A percentile compares a stretch with the other conserved stretches of the same genome.
Evolutionary conservation across 2,113 vertebrate genomes (phyloP).

Genomic region (Gavia stellata): DNA sequence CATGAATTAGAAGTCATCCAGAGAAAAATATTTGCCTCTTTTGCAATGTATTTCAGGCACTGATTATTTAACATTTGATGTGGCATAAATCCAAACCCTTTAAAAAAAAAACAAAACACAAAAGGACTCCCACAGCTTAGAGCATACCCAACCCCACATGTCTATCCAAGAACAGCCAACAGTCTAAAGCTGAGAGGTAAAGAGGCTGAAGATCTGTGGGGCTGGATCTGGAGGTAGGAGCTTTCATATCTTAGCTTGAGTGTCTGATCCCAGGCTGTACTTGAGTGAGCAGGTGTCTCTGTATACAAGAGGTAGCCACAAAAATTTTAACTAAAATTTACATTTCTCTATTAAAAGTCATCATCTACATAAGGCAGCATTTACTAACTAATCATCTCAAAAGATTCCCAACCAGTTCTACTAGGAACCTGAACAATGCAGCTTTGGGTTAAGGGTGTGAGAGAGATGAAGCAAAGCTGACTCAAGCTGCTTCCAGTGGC

Average conservation of each 20-base stretch:
- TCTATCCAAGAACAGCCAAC: background rate
- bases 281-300: background rate
- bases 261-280: background rate
- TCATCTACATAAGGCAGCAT: background rate
- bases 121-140: background rate
- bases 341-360: background rate
- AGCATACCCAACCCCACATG: background rate
- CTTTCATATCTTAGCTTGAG: background rate
- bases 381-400: background rate
- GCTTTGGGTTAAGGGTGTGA: slow-evolving; percentile 10
- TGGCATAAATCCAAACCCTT: background rate
- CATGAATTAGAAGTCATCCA: background rate
- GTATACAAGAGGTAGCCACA: background rate
- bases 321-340: background rate
- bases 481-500: background rate
- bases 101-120: background rate
- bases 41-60: background rate
- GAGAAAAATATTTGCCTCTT: background rate
- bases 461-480: slow-evolving; percentile 3
- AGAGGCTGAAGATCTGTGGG: background rate
- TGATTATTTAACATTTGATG: background rate
- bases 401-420: background rate
- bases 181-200: background rate
- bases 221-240: background rate
- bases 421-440: background rate